Evolutionary conservation across 2,113 vertebrate species (phyloP).

Genomic region (Misgurnus mizolepis): DNA sequence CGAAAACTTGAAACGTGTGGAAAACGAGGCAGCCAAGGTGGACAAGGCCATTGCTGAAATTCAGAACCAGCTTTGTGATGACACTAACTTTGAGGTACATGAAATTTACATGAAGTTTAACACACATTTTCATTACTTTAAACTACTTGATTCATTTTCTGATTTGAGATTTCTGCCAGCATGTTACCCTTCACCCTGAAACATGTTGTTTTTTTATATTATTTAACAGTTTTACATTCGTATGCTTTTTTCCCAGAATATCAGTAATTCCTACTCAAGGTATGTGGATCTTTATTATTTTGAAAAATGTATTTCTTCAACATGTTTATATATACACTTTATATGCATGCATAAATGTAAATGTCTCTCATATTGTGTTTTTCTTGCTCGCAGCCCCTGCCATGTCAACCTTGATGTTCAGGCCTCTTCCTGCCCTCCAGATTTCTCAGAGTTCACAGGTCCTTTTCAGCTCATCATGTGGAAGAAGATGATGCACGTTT

Average conservation of each 20-base stretch:
- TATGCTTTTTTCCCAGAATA: conserved; percentile 61
- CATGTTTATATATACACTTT: no score
- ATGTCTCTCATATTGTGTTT: background rate
- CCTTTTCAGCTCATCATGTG: conserved; percentile 79
- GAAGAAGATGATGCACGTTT: conserved; percentile 81
- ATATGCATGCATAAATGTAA: no score
- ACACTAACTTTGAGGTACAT: conserved; percentile 70
- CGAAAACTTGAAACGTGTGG: conserved; percentile 69
- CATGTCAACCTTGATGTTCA: conserved; percentile 47
- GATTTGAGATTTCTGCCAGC: no score
- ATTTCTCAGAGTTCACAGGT: conserved; percentile 74
- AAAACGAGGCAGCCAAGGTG: conserved; percentile 58
- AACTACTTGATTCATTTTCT: no score
- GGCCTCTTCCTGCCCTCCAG: conserved; percentile 61
- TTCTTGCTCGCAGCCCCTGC: conserved; percentile 53
- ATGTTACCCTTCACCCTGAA: no score
- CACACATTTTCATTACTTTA: no score
- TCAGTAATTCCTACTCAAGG: conserved; percentile 67
- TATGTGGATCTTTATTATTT: conserved; percentile 56
- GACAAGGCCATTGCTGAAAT: conserved; percentile 69
- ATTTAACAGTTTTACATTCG: conserved; percentile 5
- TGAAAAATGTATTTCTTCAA: background rate
- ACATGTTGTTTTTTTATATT: background rate
- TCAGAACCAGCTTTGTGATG: conserved; percentile 65
- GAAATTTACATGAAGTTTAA: background rate